phyloP scores from a whole-genome alignment of 2,113 vertebrate genomes.

The Mormoops blainvillei region DNA sequence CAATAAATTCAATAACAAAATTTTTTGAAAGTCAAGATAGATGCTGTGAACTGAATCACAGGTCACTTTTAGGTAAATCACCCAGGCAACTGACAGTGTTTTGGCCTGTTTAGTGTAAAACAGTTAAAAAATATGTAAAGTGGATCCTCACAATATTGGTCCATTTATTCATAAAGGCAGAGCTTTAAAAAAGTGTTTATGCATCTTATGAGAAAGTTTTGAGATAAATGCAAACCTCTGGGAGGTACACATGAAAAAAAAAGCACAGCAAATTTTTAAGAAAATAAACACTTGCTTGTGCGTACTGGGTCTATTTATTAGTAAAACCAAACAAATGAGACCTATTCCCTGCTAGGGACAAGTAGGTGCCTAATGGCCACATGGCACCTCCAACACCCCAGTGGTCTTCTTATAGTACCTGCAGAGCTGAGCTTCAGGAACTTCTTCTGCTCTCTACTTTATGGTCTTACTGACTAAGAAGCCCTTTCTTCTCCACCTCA shows the following conservation, averaged over 20 bases:
- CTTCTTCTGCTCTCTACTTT: neutral
- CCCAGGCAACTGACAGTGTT: neutral
- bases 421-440: neutral
- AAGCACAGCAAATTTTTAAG: neutral
- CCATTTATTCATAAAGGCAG: neutral
- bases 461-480: neutral
- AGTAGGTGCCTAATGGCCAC: neutral
- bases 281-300: neutral
- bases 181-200: neutral
- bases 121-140: neutral
- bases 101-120: neutral
- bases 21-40: neutral
- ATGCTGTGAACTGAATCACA: neutral
- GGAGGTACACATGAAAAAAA: neutral
- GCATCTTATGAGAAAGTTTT: neutral
- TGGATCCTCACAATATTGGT: neutral
- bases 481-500: neutral
- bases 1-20: neutral
- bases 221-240: neutral
- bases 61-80: neutral
- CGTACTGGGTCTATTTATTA: neutral
- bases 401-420: neutral
- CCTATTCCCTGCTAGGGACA: neutral
- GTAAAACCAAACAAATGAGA: slow-evolving; percentile 4
- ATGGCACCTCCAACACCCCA: neutral